A percentile compares a stretch with the other conserved stretches of the same genome.
Conservation (phyloP, 2,888 invertebrate species). For the Andrena praecox region DNA sequence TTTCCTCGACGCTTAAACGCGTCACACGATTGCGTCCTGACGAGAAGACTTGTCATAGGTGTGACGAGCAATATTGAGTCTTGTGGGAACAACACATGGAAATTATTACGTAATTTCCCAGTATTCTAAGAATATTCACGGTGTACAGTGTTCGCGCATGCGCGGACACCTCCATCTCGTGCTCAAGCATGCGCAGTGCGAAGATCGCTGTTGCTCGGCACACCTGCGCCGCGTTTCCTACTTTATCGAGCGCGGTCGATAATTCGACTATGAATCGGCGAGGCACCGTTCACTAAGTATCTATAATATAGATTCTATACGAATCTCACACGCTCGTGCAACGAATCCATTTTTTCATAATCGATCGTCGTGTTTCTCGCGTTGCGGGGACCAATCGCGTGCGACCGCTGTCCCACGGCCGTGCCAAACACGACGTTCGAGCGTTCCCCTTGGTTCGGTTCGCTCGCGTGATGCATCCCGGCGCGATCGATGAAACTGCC, state of each 20-base stretch:
- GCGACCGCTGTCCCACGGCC: constrained; percentile 17
- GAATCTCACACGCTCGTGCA: constrained; percentile 32
- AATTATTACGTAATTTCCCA: no score
- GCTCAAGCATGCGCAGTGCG: no score
- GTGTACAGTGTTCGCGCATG: no score
- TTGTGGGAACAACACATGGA: no score
- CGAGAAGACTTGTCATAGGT: constrained; percentile 38
- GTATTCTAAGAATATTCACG: no score
- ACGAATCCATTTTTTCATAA: constrained; percentile 28
- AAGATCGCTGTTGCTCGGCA: no score
- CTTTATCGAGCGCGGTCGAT: not conserved
- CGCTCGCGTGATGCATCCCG: constrained; percentile 31
- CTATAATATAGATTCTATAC: not conserved
- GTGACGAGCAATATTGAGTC: no score
- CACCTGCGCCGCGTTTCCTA: not conserved
- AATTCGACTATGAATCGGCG: constrained; percentile 18
- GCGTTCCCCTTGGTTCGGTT: constrained; percentile 17
- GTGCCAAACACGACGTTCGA: not conserved
- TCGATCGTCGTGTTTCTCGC: constrained; percentile 34
- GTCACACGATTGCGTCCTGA: constrained; percentile 46
- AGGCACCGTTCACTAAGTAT: not conserved
- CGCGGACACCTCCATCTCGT: no score
- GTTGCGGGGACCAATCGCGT: constrained; percentile 49
- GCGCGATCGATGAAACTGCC: constrained; percentile 16
- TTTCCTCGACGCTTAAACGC: constrained; percentile 7